Percentiles rank a stretch among this genome's conserved stretches.
These are phyloP conservation scores for Calliphora vicina DNA, from an alignment of 1,140 invertebrate genomes.

Conservation along the genomic window DNA sequence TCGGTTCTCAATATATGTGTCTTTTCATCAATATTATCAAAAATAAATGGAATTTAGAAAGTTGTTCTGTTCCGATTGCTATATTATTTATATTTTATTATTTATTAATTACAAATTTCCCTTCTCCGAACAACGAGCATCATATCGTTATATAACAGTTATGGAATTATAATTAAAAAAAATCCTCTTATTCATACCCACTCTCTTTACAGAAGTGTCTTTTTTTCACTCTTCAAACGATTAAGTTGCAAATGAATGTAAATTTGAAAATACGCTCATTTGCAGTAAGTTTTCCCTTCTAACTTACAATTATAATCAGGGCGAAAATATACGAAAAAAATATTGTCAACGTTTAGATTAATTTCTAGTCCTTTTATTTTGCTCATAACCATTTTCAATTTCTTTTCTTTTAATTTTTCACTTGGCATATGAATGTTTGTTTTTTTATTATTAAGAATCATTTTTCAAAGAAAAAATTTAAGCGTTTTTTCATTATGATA, in stretches of 20 bases:
- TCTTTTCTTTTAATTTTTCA: neutral
- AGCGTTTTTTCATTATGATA: neutral
- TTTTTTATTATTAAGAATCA: neutral
- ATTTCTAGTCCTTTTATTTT: neutral
- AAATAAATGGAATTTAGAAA: too few species aligned
- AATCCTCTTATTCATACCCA: neutral
- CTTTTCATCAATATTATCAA: too few species aligned
- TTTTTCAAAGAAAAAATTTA: neutral
- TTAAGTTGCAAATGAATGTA: conserved; percentile 13
- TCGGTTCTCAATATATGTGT: too few species aligned
- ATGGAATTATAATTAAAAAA: conserved; percentile 17
- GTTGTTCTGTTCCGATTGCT: too few species aligned
- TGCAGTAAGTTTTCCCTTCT: neutral
- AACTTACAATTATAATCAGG: neutral
- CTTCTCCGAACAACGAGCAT: neutral
- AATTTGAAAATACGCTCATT: conserved; percentile 16
- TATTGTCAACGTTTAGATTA: conserved; percentile 16
- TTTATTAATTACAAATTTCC: too few species aligned
- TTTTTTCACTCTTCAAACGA: conserved; percentile 1
- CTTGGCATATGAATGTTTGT: neutral
- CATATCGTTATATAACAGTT: neutral
- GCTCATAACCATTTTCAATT: neutral
- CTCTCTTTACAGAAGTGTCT: neutral
- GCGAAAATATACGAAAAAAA: neutral
- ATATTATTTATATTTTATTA: too few species aligned